These are phyloP conservation scores for Siderastrea radians DNA, from an alignment of 92 coral and sea anemone species.

Conservation along the genomic window DNA sequence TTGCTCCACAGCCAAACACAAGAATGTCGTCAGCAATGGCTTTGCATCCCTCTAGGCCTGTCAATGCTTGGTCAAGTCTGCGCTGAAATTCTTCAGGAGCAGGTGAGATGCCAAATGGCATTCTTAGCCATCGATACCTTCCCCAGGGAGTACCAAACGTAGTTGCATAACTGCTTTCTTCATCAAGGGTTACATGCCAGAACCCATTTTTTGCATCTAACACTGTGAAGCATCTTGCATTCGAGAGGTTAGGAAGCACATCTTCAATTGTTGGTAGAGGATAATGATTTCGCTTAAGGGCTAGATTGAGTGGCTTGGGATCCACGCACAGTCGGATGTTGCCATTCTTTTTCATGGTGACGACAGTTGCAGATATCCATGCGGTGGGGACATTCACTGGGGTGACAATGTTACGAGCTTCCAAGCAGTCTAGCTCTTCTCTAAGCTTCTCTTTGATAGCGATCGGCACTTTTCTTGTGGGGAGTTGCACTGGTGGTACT, in stretches of 20 bases:
- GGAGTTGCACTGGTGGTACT: constrained; percentile 42
- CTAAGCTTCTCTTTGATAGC: constrained; percentile 45
- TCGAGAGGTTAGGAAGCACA: constrained; percentile 65
- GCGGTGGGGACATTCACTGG: constrained; percentile 51
- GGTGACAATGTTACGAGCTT: constrained; percentile 40
- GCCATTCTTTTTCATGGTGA: constrained; percentile 64
- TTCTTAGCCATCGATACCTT: constrained; percentile 66
- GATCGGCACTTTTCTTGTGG: constrained; percentile 48
- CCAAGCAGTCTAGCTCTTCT: constrained; percentile 39
- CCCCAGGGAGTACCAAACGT: constrained; percentile 77
- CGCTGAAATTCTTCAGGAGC: constrained; percentile 83
- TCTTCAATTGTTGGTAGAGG: constrained; percentile 74
- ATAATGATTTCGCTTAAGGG: constrained; percentile 75
- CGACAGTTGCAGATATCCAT: constrained; percentile 70
- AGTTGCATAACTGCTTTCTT: constrained; percentile 69
- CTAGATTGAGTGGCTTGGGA: constrained; percentile 76
- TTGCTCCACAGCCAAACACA: constrained; percentile 68
- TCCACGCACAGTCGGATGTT: constrained; percentile 71
- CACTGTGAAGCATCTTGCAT: constrained; percentile 70
- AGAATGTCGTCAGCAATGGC: constrained; percentile 80
- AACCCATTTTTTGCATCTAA: constrained; percentile 81
- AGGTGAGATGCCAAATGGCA: constrained; percentile 76
- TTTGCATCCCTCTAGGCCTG: constrained; percentile 68
- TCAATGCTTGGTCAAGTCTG: constrained; percentile 64
- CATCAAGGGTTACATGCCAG: constrained; percentile 74